Evolutionary conservation across 2,888 invertebrate genomes (phyloP), one percentile per base, ranked within the genome.

Genomic region (Neoscelio sp.): DNA sequence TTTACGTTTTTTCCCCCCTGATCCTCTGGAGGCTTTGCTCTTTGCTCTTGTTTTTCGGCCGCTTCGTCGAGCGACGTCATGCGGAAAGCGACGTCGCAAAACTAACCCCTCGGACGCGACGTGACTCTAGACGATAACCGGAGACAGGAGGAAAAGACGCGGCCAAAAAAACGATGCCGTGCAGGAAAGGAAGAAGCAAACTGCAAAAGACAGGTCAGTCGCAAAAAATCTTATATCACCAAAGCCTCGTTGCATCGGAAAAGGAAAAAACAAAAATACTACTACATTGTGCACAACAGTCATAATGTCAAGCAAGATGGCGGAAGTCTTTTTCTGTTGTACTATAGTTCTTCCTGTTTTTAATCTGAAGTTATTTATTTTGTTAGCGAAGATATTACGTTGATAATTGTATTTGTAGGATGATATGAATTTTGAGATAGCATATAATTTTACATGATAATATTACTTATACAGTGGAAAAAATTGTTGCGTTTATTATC

Each of bases 91-190:
- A 88, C 86, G 87, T 87, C 84, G 85, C 87, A 87, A 87, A 87
- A 40, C 76, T 62, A 77, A 87, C 88, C 88, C 86, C 87, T 84
- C 85, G 83, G 84, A 86, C 86, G 82, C 85, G 84, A 88, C 87
- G 86, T 87, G 87, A 88, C 87, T 87, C 85, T 86, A 85, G 84
- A 86, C 84, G 85, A 85, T 87, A 86, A 86, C 87, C 83, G 86
- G 82, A 83, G 83, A 82, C 84, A 81, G 80, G 78, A 78, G 48
- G 40, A 78, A 71, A 77, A 77, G 68, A 73, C 35, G 48, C 54
- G 54, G 38, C 35, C 40, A 42, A 76, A 68, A 67, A 74, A 75
- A 52, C n/a, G 67, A 75, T 26, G 74, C 56, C 62, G 35, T 48
- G 56, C 54, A 40, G 64, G 56, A 73, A 73, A 67, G 70, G 38